These are phyloP conservation scores for Sebastes jordani DNA, from an alignment of 2,797 vertebrate species.

Conservation along the genomic window DNA sequence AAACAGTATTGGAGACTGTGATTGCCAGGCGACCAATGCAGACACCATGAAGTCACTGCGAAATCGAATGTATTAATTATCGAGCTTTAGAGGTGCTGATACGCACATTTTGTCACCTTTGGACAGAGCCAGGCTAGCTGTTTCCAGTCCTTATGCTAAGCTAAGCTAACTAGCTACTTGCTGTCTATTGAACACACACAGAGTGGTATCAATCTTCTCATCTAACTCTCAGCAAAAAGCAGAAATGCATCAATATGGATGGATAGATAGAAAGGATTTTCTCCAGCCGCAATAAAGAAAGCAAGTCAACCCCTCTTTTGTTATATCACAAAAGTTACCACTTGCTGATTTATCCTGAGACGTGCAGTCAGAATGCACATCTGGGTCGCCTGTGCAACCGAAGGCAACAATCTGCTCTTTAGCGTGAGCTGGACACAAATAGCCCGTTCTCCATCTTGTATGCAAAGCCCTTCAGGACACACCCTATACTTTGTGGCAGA, in stretches of 20 bases:
- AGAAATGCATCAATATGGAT: background rate
- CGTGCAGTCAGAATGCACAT: slow-evolving; percentile 47
- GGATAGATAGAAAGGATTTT: background rate
- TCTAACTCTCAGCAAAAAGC: background rate
- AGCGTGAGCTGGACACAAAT: slow-evolving; percentile 76
- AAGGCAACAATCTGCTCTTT: slow-evolving; percentile 70
- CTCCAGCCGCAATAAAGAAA: background rate
- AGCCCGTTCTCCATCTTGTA: slow-evolving; percentile 69
- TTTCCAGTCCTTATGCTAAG: background rate
- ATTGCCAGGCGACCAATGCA: background rate
- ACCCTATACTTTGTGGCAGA: slow-evolving; percentile 86
- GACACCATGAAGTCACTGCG: background rate
- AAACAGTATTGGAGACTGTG: background rate
- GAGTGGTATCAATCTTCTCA: background rate
- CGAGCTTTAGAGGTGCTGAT: background rate
- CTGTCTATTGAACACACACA: background rate
- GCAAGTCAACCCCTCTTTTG: background rate
- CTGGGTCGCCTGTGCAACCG: slow-evolving; percentile 53
- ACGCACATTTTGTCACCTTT: background rate
- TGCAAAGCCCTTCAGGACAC: slow-evolving; percentile 75
- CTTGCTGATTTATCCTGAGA: slow-evolving; percentile 42
- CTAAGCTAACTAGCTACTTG: background rate
- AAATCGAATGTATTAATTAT: background rate
- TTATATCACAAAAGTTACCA: slow-evolving; percentile 6
- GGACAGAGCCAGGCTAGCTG: background rate